phyloP scores from a whole-genome alignment of 1,140 invertebrate species.

The Listronotus bonariensis region DNA sequence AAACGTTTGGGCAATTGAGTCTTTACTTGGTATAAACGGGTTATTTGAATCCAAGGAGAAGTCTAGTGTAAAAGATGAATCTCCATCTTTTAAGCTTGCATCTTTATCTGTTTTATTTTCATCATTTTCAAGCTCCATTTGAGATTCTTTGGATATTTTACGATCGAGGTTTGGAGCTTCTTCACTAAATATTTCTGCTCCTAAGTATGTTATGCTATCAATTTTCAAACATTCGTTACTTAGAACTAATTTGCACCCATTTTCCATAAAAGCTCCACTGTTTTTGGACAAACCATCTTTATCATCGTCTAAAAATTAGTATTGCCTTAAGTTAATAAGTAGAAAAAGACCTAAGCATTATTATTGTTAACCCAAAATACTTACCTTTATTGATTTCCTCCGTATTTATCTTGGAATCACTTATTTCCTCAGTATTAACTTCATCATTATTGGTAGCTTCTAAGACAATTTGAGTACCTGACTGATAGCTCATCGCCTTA shows the following conservation, averaged over 20 bases:
- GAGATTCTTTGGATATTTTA: too few relatives aligned
- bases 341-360: too few relatives aligned
- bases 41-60: constrained; percentile 14
- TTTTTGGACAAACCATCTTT: too few relatives aligned
- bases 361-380: too few relatives aligned
- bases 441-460: constrained; percentile 11
- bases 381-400: too few relatives aligned
- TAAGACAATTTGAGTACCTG: background rate
- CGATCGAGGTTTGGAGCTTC: background rate
- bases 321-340: too few relatives aligned
- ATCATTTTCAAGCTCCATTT: background rate
- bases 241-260: background rate
- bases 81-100: background rate
- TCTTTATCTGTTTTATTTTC: background rate
- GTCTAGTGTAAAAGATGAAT: background rate
- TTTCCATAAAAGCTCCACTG: background rate
- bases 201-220: constrained; percentile 16
- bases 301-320: too few relatives aligned
- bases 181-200: constrained; percentile 7
- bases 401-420: background rate
- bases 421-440: background rate
- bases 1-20: constrained; percentile 1
- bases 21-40: constrained; percentile 6
- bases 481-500: background rate
- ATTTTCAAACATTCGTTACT: constrained; percentile 13